Percentiles rank a stretch among this genome's conserved stretches.
These are phyloP conservation scores for Ceratoteleas bidentatus DNA, from an alignment of 1,140 invertebrate genomes.

Conservation along the genomic window DNA sequence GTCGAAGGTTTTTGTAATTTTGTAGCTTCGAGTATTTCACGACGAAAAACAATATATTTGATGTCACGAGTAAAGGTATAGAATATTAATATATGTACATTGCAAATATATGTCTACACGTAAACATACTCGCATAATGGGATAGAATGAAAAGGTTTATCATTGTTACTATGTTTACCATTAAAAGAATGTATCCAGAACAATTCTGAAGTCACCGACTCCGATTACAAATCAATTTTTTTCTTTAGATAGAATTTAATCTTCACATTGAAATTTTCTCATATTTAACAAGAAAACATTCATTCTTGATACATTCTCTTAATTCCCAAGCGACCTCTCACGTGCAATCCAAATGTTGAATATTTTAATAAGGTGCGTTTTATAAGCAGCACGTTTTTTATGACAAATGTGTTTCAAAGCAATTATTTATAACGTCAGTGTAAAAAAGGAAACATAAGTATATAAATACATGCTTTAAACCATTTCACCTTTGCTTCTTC, in stretches of 20 bases:
- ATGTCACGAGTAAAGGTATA: not conserved
- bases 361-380: slow-evolving; percentile 49
- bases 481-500: too few relatives aligned
- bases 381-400: not conserved
- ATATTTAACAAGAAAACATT: too few relatives aligned
- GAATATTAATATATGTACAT: slow-evolving; percentile 8
- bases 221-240: too few relatives aligned
- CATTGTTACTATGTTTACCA: slow-evolving; percentile 30
- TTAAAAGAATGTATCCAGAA: slow-evolving; percentile 35
- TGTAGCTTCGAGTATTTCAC: not conserved
- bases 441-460: slow-evolving; percentile 21
- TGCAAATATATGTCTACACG: too few relatives aligned
- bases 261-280: too few relatives aligned
- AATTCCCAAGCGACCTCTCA: slow-evolving; percentile 6
- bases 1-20: too few relatives aligned
- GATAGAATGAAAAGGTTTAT: slow-evolving; percentile 25
- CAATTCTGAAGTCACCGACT: not conserved
- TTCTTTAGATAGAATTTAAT: too few relatives aligned
- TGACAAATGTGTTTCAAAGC: slow-evolving; percentile 12
- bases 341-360: slow-evolving; percentile 50
- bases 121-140: slow-evolving; percentile 9
- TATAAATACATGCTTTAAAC: slow-evolving; percentile 14
- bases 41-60: slow-evolving; percentile 10
- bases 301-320: slow-evolving; percentile 31
- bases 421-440: slow-evolving; percentile 18